Base-by-base conservation (phyloP, 92 coral and sea anemone species). In the Epizoanthus stellaris region DNA sequence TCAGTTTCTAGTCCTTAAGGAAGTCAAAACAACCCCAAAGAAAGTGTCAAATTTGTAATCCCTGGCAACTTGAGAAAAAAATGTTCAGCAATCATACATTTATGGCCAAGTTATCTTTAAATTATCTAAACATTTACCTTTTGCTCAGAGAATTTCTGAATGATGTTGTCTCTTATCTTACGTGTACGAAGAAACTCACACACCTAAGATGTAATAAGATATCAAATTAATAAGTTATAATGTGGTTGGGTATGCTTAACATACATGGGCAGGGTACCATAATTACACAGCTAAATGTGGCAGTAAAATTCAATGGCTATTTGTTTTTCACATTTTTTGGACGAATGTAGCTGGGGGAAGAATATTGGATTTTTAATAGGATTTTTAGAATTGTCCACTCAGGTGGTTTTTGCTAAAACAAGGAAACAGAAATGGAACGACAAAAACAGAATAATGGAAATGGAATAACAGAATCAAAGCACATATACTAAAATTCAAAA, bases 221-320 rank as follows among this genome's bases (percentile, higher is more conserved):
- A 63, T 63, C 68, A 63, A 63, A 63, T 63, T n/a, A 63, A 20
- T n/a, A 63, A 63, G 39, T 21, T 63, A 63, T 6, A 63, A 63
- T 63, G 68, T n/a, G 25, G 68, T 5, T 67, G 71, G 71, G 45
- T 67, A 67, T 67, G 25, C 17, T 67, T 67, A 67, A 34, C 71
- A 67, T 67, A 11, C 45, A 67, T 67, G 71, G 71, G 71, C 71
- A 67, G 71, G 71, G 71, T 67, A 64, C 69, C 15, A 64, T 64
- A 34, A 36, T 30, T 67, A 67, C 45, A 67, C 17, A 30, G 71
- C 71, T 67, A 67, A 67, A 67, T 67, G 71, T 67, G 71, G 71
- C 71, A 67, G 71, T 30, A 67, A 30, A 30, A 67, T 67, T 67
- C 43, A 67, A 67, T 67, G 45, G 47, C 45, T 67, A 67, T 67